Conservation (phyloP, 2,888 invertebrate genomes). For the Calameuta pallipes region DNA sequence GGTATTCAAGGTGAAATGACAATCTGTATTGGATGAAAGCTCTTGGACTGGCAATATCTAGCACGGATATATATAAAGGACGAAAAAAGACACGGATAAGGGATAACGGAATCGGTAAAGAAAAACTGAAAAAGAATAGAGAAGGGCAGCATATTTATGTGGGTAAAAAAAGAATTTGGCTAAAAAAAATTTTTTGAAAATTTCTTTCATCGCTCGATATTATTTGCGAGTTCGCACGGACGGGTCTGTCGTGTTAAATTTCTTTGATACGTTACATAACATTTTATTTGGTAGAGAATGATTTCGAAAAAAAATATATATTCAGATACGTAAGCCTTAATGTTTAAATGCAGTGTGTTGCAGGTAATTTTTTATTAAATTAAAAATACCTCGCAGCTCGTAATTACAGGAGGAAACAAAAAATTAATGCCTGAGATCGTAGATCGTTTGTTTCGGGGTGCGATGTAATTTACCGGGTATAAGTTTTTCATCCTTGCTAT, state of each 20-base stretch:
- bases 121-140: no score
- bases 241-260: no score
- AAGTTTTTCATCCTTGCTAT: neutral
- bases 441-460: conserved; percentile 5
- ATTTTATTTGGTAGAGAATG: no score
- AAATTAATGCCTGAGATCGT: neutral
- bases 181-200: no score
- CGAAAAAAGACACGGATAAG: neutral
- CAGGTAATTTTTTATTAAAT: neutral
- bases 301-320: no score
- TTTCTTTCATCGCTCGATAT: no score
- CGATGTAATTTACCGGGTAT: conserved; percentile 11
- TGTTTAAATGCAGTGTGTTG: neutral
- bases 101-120: neutral
- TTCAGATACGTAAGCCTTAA: no score
- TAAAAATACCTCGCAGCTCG: neutral
- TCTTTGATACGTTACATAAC: no score
- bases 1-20: neutral
- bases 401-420: neutral
- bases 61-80: neutral
- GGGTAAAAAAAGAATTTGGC: no score
- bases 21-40: neutral
- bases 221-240: no score
- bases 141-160: no score
- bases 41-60: neutral